A percentile compares a stretch with the other conserved stretches of the same genome.
Conservation (phyloP, 2,888 invertebrate species). For the Carcina quercana region DNA sequence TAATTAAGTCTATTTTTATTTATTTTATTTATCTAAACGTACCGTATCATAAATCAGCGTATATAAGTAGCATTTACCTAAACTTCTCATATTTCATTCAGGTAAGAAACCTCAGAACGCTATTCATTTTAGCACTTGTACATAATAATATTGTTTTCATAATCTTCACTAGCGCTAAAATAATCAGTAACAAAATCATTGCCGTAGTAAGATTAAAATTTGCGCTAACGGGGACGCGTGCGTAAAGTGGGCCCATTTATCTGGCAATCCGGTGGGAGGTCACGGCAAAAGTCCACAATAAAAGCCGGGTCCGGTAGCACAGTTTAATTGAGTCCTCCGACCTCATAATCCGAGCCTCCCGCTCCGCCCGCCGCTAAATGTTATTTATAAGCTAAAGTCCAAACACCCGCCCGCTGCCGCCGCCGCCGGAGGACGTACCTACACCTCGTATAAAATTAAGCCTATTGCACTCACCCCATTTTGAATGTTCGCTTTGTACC, state of each 20-base stretch:
- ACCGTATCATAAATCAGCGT: no score
- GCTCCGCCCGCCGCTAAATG: slow-evolving; percentile 64
- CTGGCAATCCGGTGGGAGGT: slow-evolving; percentile 64
- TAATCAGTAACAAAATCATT: no score
- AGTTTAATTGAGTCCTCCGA: slow-evolving; percentile 72
- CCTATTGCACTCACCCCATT: slow-evolving; percentile 44
- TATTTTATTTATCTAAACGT: no score
- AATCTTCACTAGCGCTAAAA: no score
- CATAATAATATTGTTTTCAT: no score
- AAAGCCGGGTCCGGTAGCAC: slow-evolving; percentile 67
- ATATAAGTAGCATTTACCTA: no score
- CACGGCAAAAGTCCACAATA: slow-evolving; percentile 67
- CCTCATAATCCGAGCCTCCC: slow-evolving; percentile 66
- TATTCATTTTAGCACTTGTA: no score
- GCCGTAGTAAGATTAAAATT: no score
- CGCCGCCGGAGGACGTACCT: slow-evolving; percentile 21
- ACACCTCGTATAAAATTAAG: slow-evolving; percentile 47
- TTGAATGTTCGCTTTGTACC: slow-evolving; percentile 25
- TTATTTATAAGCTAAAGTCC: slow-evolving; percentile 67
- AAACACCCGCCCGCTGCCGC: slow-evolving; percentile 27
- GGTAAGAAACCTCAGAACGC: no score
- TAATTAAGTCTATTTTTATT: no score
- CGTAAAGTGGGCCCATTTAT: slow-evolving; percentile 64
- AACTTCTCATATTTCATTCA: no score
- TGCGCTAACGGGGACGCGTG: slow-evolving; percentile 39